Evolutionary conservation across 2,797 vertebrate species (phyloP).

Genomic region (Pangasius macronema): DNA sequence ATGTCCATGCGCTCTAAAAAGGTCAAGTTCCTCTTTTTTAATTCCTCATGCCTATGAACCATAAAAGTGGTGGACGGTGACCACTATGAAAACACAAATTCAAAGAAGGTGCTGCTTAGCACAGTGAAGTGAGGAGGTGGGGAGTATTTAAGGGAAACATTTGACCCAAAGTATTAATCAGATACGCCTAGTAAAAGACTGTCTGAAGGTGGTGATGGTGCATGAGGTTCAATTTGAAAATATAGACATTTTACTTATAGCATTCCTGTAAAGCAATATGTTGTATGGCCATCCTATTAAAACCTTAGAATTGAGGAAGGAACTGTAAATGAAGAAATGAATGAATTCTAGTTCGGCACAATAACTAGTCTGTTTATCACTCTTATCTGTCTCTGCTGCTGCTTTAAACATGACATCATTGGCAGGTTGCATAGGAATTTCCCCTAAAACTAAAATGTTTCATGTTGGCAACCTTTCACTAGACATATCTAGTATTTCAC

Average conservation of each 20-base stretch:
- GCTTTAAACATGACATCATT: slow-evolving; percentile 1
- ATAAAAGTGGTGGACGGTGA: not conserved
- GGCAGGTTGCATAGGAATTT: not conserved
- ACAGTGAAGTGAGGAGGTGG: slow-evolving; percentile 3
- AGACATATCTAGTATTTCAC: not conserved
- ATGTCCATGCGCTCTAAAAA: slow-evolving; percentile 8
- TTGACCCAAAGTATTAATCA: not conserved
- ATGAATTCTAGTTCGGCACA: not conserved
- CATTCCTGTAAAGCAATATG: not conserved
- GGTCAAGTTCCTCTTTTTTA: not conserved
- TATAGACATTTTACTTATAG: not conserved
- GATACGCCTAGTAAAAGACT: not conserved
- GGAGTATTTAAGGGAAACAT: slow-evolving; percentile 20
- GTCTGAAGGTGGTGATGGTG: not conserved
- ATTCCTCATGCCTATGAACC: not conserved
- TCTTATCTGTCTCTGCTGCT: not conserved
- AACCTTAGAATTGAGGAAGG: not conserved
- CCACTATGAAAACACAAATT: slow-evolving; percentile 33
- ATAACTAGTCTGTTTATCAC: not conserved
- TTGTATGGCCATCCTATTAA: not conserved
- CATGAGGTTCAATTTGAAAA: not conserved
- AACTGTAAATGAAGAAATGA: not conserved
- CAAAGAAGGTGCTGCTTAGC: slow-evolving; percentile 26
- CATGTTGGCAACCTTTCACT: not conserved
- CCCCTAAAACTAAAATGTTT: slow-evolving; percentile 1